Evolutionary conservation across 2,113 vertebrate genomes (phyloP).

Genomic region (Dicerorhinus sumatrensis): DNA sequence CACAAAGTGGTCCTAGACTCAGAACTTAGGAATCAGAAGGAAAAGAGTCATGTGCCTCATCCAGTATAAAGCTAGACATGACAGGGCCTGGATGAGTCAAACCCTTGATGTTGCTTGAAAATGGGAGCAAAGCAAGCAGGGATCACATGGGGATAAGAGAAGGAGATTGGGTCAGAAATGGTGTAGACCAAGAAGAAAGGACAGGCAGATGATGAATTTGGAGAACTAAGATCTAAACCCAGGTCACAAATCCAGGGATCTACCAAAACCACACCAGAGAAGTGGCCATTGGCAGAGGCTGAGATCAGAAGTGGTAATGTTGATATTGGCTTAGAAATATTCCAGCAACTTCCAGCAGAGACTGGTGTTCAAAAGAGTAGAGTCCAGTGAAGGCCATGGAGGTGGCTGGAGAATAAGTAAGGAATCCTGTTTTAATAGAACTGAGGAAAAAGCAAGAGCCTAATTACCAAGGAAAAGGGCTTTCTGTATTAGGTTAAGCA

Average conservation of each 20-base stretch:
- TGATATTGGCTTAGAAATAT: conserved; percentile 17
- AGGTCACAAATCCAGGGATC: conserved; percentile 3
- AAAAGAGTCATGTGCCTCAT: neutral
- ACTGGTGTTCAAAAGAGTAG: neutral
- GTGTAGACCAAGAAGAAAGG: neutral
- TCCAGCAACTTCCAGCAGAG: neutral
- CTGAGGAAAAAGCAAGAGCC: conserved; percentile 41
- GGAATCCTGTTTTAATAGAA: neutral
- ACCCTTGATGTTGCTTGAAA: neutral
- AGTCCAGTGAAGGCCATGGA: neutral
- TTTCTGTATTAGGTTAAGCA: neutral
- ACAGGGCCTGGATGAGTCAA: neutral
- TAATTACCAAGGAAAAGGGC: conserved; percentile 31
- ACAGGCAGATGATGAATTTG: neutral
- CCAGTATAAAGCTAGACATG: neutral
- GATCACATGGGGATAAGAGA: neutral
- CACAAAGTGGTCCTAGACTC: neutral
- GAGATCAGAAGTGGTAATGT: neutral
- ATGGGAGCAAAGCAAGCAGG: neutral
- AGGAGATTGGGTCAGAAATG: neutral
- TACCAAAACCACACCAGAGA: neutral
- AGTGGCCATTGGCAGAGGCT: neutral
- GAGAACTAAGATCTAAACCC: neutral
- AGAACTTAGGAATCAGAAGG: neutral
- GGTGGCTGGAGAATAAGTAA: neutral